Conservation (phyloP, 2,888 invertebrate genomes). For the Drosophila pseudotalamancana region DNA sequence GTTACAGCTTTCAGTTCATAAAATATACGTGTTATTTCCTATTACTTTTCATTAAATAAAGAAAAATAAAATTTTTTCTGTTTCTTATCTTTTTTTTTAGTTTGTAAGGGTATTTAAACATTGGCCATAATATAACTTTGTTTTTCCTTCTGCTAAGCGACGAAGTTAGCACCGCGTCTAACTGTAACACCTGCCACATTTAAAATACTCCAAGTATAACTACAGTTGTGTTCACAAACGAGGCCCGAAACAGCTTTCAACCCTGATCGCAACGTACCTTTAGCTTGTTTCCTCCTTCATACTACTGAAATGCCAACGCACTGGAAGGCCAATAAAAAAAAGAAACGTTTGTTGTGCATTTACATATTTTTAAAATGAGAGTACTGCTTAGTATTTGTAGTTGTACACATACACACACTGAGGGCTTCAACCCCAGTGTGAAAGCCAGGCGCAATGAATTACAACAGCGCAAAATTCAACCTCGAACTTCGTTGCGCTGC, state of each 20-base stretch:
- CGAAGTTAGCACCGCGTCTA: slow-evolving; percentile 34
- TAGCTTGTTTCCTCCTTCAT: slow-evolving; percentile 36
- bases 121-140: background rate
- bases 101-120: background rate
- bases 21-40: background rate
- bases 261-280: slow-evolving; percentile 35
- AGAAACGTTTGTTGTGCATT: slow-evolving; percentile 49
- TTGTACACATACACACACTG: slow-evolving; percentile 6
- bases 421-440: slow-evolving; percentile 50
- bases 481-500: slow-evolving; percentile 28
- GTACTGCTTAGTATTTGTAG: slow-evolving; percentile 47
- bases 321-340: slow-evolving; percentile 22
- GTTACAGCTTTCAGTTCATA: background rate
- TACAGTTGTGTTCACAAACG: slow-evolving; percentile 49
- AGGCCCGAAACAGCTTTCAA: slow-evolving; percentile 61
- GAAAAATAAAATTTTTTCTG: too few relatives aligned
- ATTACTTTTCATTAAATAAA: too few relatives aligned
- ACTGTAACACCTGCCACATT: slow-evolving; percentile 67
- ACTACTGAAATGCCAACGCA: slow-evolving; percentile 69
- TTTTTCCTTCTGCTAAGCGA: slow-evolving; percentile 33
- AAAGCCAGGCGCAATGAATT: slow-evolving; percentile 69
- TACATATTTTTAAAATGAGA: slow-evolving; percentile 69
- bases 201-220: slow-evolving; percentile 51
- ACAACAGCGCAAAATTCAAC: slow-evolving; percentile 57
- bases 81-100: too few relatives aligned